Evolutionary conservation across 2,113 vertebrate species (phyloP).

Genomic region (Parus major): DNA sequence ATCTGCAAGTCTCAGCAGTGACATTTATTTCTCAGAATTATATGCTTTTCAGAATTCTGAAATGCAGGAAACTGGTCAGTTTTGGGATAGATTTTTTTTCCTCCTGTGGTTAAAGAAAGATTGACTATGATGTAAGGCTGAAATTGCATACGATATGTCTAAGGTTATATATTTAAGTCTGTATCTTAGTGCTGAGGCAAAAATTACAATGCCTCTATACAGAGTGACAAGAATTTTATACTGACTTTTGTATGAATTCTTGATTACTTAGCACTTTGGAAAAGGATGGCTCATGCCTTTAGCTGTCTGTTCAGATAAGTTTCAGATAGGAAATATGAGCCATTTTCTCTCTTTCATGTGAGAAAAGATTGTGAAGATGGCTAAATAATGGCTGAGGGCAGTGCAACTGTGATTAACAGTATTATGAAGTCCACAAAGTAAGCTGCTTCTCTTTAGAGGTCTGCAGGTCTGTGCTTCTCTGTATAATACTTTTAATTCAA

Average conservation of each 20-base stretch:
- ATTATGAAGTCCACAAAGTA: background rate
- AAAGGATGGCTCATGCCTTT: background rate
- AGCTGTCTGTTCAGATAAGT: slow-evolving; percentile 13
- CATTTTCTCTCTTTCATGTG: background rate
- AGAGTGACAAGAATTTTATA: background rate
- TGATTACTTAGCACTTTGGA: background rate
- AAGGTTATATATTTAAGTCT: background rate
- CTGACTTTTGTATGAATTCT: background rate
- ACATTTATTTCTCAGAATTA: background rate
- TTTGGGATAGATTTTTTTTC: background rate
- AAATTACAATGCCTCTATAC: background rate
- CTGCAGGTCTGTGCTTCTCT: background rate
- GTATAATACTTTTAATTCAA: background rate
- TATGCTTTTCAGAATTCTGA: background rate
- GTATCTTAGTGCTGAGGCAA: background rate
- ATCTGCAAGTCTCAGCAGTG: background rate
- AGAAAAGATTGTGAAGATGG: background rate
- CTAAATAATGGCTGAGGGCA: background rate
- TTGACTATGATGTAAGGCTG: background rate
- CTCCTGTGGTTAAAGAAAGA: background rate
- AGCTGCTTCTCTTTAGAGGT: background rate
- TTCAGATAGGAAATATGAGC: background rate
- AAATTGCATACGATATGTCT: background rate
- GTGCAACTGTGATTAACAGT: background rate
- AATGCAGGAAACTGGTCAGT: background rate